phyloP scores from a whole-genome alignment of 2,113 vertebrate species.

The Sinocyclocheilus grahami region DNA sequence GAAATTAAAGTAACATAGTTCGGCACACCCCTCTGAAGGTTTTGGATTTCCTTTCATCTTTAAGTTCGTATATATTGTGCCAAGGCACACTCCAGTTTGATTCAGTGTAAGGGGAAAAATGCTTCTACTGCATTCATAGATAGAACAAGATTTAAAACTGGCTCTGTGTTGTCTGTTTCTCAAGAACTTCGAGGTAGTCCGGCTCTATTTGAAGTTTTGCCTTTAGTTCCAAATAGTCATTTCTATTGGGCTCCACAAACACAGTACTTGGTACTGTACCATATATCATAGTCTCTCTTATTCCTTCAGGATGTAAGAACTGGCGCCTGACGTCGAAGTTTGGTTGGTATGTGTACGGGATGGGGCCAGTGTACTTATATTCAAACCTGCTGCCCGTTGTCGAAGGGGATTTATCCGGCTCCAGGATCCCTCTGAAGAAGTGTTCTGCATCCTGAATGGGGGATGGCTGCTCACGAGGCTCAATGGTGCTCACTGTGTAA shows the following conservation, averaged over 20 bases:
- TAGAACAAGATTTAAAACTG: slow-evolving; percentile 86
- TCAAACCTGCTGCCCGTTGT: slow-evolving; percentile 85
- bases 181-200: slow-evolving; percentile 99
- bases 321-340: slow-evolving; percentile 96
- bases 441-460: slow-evolving; percentile 88
- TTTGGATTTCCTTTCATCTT: slow-evolving; percentile 67
- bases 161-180: slow-evolving; percentile 99
- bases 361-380: slow-evolving; percentile 88
- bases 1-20: slow-evolving; percentile 79
- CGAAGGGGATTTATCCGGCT: slow-evolving; percentile 86
- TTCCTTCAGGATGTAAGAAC: slow-evolving; percentile 92
- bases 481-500: slow-evolving; percentile 95
- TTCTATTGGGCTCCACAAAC: slow-evolving; percentile 94
- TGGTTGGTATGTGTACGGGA: slow-evolving; percentile 92
- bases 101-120: slow-evolving; percentile 71
- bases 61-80: slow-evolving; percentile 85
- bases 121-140: slow-evolving; percentile 58
- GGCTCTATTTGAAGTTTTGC: slow-evolving; percentile 98
- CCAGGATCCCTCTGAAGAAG: slow-evolving; percentile 93
- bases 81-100: slow-evolving; percentile 87
- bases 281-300: slow-evolving; percentile 94
- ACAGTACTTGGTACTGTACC: slow-evolving; percentile 93
- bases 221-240: slow-evolving; percentile 97
- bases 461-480: slow-evolving; percentile 88
- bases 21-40: slow-evolving; percentile 85